These are phyloP conservation scores for Helostoma temminkii DNA, from an alignment of 2,797 vertebrate species.

Conservation along the genomic window DNA sequence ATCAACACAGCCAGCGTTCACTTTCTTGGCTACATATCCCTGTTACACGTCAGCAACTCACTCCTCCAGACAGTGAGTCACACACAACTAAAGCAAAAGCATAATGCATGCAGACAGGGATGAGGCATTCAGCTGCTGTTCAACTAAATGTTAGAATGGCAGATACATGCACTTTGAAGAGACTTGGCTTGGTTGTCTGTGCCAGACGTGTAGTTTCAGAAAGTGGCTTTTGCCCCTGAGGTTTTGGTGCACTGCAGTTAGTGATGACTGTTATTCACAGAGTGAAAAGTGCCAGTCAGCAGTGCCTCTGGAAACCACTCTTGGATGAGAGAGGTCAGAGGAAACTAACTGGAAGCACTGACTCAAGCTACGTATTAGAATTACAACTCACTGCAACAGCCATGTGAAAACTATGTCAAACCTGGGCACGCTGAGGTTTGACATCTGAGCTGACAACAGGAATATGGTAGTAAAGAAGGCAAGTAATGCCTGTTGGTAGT, in stretches of 20 bases:
- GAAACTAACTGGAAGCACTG: conserved; percentile 11
- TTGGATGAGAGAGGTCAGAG: conserved; percentile 41
- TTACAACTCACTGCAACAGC: not conserved
- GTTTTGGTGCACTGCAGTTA: conserved; percentile 45
- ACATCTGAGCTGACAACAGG: not conserved
- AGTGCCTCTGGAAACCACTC: conserved; percentile 32
- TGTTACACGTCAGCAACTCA: conserved; percentile 19
- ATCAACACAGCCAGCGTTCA: conserved; percentile 3
- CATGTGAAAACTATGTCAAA: not conserved
- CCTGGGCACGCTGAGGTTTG: not conserved
- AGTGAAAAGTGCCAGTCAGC: conserved; percentile 37
- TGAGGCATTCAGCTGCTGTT: conserved; percentile 54
- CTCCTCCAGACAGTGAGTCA: conserved; percentile 61
- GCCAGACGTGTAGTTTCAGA: conserved; percentile 56
- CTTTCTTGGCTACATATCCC: conserved; percentile 20
- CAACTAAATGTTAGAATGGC: conserved; percentile 50
- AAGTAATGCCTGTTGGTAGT: conserved; percentile 14
- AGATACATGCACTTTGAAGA: conserved; percentile 45
- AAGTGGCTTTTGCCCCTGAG: conserved; percentile 60
- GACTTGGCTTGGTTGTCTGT: conserved; percentile 60
- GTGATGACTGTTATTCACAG: conserved; percentile 46
- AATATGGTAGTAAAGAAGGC: conserved; percentile 7
- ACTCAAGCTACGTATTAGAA: conserved; percentile 13
- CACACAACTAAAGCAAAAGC: conserved; percentile 47
- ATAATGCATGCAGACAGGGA: conserved; percentile 51